Evolutionary conservation across 2,113 vertebrate species (phyloP), one percentile per base, ranked within the genome.

Genomic region (Aspiorhynchus laticeps): DNA sequence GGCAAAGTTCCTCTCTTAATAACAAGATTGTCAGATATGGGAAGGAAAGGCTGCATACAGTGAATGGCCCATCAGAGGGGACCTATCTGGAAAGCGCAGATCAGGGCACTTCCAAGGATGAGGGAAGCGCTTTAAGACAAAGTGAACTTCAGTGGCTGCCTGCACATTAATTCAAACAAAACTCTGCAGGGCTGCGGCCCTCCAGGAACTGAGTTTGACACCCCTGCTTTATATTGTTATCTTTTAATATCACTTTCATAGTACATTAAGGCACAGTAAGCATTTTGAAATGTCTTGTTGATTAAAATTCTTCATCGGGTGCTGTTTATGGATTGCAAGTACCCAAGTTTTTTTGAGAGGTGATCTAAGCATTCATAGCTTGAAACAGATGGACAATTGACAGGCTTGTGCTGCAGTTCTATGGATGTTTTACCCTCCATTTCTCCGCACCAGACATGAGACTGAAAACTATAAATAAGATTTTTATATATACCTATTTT

Each of bases 1-100:
- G 80, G 84, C 87, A 82, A 76, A 24, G 87, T 87, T 63, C 84
- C 84, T 80, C 21, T 75, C 71, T 63, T 59, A 63, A 87, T 83
- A 31, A 79, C 79, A 48, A 75, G 86, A 75, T 83, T 73, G 43
- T 87, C 51, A 48, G 67, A 83, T 74, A 87, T 7, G 28, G 59
- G 41, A 31, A 84, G 43, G 28, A 76, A n/a, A 82, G 51, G 26
- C 79, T 36, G 31, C 31, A 24, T 63, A 48, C 71, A 63, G 73
- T 76, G 79, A 82, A 75, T 61, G 17, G 65, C 38, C 71, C 41
- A 63, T 82, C 79, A 76, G 17, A 61, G 41, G 19, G 19, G 46
- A 74, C 65, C 4, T 14, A 7, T 28, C 19, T 63, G 19, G 4
- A 46, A 56, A 77, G 71, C 33, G 28, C 10, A 63, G 67, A 80